Evolutionary conservation across 1,140 invertebrate species (phyloP).

Genomic region (Mya arenaria): DNA sequence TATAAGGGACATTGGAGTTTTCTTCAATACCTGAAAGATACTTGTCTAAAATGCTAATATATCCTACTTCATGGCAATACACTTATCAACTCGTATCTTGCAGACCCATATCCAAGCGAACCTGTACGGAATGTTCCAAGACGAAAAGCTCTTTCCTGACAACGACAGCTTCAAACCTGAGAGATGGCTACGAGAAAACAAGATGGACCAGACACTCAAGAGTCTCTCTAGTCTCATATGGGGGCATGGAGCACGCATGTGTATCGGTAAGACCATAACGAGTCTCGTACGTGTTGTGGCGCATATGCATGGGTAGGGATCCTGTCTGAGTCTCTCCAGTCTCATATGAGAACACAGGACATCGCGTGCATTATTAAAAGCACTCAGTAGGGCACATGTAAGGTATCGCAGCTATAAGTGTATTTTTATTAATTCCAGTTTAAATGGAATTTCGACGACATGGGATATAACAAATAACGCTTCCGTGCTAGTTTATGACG

Average conservation of each 20-base stretch:
- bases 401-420: too few relatives aligned
- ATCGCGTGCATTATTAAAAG: too few relatives aligned
- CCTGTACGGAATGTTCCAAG: slow-evolving; percentile 79
- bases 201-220: slow-evolving; percentile 88
- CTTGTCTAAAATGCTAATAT: neutral
- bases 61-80: neutral
- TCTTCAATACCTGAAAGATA: neutral
- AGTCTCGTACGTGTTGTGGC: too few relatives aligned
- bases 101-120: slow-evolving; percentile 90
- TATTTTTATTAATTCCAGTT: too few relatives aligned
- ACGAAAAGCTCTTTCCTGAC: slow-evolving; percentile 84
- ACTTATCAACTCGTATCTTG: slow-evolving; percentile 71
- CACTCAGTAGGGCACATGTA: too few relatives aligned
- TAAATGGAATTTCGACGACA: too few relatives aligned
- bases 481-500: too few relatives aligned
- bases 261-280: slow-evolving; percentile 81
- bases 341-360: too few relatives aligned
- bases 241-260: slow-evolving; percentile 88
- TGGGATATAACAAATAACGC: too few relatives aligned
- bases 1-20: neutral
- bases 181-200: slow-evolving; percentile 82
- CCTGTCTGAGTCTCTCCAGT: too few relatives aligned
- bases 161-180: slow-evolving; percentile 88
- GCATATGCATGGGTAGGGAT: too few relatives aligned
- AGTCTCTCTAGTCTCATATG: slow-evolving; percentile 91